Evolutionary conservation across 2,888 invertebrate species (phyloP), one percentile per base, ranked within the genome.

Genomic region (Epiblema foenella): DNA sequence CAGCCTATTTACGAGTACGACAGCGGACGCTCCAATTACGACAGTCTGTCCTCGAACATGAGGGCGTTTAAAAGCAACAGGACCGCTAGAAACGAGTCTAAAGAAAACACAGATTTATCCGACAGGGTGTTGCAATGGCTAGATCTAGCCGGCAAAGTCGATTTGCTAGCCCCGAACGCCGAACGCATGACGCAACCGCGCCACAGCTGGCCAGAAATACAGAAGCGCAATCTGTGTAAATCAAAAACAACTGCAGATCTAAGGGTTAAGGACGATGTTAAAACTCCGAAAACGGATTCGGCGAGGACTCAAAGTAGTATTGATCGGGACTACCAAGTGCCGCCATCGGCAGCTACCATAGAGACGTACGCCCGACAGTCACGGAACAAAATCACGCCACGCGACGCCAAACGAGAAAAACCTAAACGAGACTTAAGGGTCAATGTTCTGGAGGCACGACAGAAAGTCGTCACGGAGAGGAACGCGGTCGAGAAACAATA

Each of bases 61-160:
- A 90, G 82, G 76, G 83, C 85, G 62, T 78, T 87, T 33, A 86
- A 84, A 76, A 83, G 82, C n/a, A 91, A 91, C 74, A 84, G 91
- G 74, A 91, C 93, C 0, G 82, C 87, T 9, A 83, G 91, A 63
- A 77, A 77, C 0, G 92, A 93, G 2, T 78, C 77, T 0, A 86
- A 87, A 70, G 89, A 89, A 62, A 89, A 85, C 74, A 91, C 86
- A 0, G 93, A 92, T n/a, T 77, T 94, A 20, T 94, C 97, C 0
- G 96, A 97, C 73, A 93, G 97, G 68, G 97, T 97, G 0, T 87
- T 97, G 4, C 96, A 96, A 78, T 97, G 97, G 97, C 82, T 97
- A 75, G 97, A 97, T 83, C 88, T 97, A 69, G 96, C 97, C 0
- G 96, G 95, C 0, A 94, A 95, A 79, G 91, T 94, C 2, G 91